Percentiles rank a stretch among this genome's conserved stretches.
These are phyloP conservation scores for Diplolepis rosae DNA, from an alignment of 2,888 invertebrate species.

Conservation along the genomic window DNA sequence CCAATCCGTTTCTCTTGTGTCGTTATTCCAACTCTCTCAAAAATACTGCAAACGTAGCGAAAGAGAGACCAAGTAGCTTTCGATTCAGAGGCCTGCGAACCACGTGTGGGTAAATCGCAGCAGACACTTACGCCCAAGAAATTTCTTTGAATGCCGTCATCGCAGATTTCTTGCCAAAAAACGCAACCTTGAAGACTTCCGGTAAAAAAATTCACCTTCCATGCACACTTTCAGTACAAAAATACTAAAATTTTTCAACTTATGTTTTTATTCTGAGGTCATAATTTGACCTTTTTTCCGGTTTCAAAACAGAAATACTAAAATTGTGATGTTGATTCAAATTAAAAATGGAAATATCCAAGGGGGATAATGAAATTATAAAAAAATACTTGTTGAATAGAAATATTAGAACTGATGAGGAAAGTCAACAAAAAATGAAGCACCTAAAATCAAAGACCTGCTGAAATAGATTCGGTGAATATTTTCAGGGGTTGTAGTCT, in stretches of 20 bases:
- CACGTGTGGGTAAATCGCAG: slow-evolving; percentile 50
- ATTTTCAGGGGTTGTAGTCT: background rate
- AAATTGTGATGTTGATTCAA: background rate
- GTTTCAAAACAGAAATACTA: too few relatives aligned
- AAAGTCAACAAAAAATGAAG: background rate
- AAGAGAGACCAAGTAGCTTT: slow-evolving; percentile 27
- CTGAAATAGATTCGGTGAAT: slow-evolving; percentile 2
- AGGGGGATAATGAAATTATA: background rate
- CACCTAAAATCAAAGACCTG: background rate
- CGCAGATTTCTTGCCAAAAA: slow-evolving; percentile 43
- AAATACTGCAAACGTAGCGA: background rate
- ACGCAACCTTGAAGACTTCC: slow-evolving; percentile 34
- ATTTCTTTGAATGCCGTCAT: slow-evolving; percentile 50
- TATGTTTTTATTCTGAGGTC: too few relatives aligned
- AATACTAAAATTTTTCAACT: too few relatives aligned
- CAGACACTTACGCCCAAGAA: slow-evolving; percentile 39
- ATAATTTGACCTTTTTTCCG: too few relatives aligned
- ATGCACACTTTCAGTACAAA: too few relatives aligned
- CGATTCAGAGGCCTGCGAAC: slow-evolving; percentile 46
- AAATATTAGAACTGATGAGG: background rate
- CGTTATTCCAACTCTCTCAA: slow-evolving; percentile 29
- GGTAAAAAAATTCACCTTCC: background rate
- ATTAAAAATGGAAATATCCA: background rate
- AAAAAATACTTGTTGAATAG: background rate
- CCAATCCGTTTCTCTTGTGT: slow-evolving; percentile 36